Evolutionary conservation across 2,888 invertebrate genomes (phyloP), one percentile per base, ranked within the genome.

Genomic region (Lepidocyrtinus sp.): DNA sequence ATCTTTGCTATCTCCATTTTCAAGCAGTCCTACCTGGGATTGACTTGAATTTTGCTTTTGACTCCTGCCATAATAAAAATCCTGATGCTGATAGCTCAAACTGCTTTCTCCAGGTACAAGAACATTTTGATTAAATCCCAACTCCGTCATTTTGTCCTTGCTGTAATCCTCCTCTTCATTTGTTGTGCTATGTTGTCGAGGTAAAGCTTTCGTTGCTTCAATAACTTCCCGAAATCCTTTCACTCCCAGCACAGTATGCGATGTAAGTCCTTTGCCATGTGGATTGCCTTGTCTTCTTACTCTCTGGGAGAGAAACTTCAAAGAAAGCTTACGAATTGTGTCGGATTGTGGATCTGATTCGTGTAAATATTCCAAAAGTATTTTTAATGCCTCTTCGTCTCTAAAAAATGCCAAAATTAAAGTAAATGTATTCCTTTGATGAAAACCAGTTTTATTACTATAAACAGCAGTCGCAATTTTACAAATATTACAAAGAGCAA

Each of bases 351-450:
- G 62, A 61, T 67, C 55, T 5, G 63, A 9, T 17, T 50, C 26
- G 15, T 64, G 70, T 24, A 83, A 76, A 36, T 74, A 82, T 12
- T 69, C 45, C 2, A 83, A 55, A 2, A 83, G 46, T 19, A 69
- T 65, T 55, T 80, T 68, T 65, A 83, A 71, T 24, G 76, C 77
- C 27, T 12, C 74, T 15, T 83, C 78, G 15, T 76, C 75, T 61
- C 83, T 83, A 74, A n/a, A n/a, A n/a, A n/a, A n/a, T n/a, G n/a
- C n/a, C n/a, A n/a, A n/a, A n/a, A n/a, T n/a, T n/a, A n/a, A n/a
- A n/a, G n/a, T n/a, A n/a, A n/a, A n/a, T n/a, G n/a, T n/a, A n/a
- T n/a, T n/a, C n/a, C n/a, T n/a, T n/a, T n/a, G n/a, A n/a, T n/a
- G n/a, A n/a, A n/a, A n/a, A n/a, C n/a, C n/a, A n/a, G n/a, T n/a